These are phyloP conservation scores for Muntiacus muntjak DNA, from an alignment of 2,113 vertebrate species.

Conservation along the genomic window DNA sequence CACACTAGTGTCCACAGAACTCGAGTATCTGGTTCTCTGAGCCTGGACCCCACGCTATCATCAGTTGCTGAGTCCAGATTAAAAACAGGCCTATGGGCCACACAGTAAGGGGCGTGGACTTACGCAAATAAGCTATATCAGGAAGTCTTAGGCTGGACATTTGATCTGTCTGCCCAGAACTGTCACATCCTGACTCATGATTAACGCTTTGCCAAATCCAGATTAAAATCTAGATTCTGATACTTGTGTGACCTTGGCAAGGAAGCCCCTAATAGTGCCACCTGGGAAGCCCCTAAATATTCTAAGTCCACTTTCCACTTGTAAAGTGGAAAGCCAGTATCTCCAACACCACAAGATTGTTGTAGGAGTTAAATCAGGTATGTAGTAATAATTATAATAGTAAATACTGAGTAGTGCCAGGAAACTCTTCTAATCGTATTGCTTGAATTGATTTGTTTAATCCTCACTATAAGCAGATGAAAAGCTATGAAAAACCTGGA, in stretches of 20 bases:
- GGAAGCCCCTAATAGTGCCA: neutral
- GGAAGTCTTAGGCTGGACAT: neutral
- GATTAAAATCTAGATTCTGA: neutral
- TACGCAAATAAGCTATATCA: too few relatives aligned
- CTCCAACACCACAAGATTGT: neutral
- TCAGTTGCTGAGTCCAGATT: neutral
- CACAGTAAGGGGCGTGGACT: neutral
- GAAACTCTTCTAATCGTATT: neutral
- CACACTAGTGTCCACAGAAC: neutral
- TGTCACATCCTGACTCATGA: neutral
- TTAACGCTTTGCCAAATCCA: neutral
- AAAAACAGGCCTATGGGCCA: neutral
- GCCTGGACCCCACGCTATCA: neutral
- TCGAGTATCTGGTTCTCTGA: neutral
- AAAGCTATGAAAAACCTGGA: neutral
- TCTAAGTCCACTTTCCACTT: neutral
- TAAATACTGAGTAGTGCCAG: neutral
- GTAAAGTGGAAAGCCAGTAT: neutral
- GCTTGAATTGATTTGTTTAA: neutral
- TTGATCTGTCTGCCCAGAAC: neutral
- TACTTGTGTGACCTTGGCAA: too few relatives aligned
- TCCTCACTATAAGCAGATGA: neutral
- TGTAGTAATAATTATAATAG: neutral
- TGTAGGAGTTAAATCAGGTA: neutral
- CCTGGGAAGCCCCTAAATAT: neutral